These are phyloP conservation scores for Drosophila aldrichi DNA, from an alignment of 2,888 invertebrate species.

Conservation along the genomic window DNA sequence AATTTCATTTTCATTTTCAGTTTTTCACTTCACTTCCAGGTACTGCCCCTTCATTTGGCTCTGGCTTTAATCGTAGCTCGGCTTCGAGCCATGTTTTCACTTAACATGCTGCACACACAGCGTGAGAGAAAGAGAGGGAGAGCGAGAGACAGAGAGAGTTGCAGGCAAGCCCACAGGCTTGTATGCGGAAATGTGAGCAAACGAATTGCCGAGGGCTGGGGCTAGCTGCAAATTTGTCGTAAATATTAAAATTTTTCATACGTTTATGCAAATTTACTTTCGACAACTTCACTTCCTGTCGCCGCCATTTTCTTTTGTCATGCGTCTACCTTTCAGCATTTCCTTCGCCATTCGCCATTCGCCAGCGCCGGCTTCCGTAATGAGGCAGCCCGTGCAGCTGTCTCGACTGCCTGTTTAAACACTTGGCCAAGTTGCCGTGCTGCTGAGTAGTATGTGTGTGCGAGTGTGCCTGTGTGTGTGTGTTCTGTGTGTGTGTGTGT, in stretches of 20 bases:
- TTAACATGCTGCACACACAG: slow-evolving; percentile 1
- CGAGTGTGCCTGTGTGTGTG: not conserved
- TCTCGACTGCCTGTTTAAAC: slow-evolving; percentile 53
- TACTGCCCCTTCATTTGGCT: slow-evolving; percentile 4
- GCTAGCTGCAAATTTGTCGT: slow-evolving; percentile 72
- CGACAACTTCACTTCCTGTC: slow-evolving; percentile 74
- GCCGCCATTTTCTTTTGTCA: slow-evolving; percentile 26
- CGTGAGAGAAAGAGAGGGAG: not conserved
- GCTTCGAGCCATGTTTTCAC: slow-evolving; percentile 23
- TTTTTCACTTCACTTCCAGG: slow-evolving; percentile 16
- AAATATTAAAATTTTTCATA: slow-evolving; percentile 80
- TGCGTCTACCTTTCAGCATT: slow-evolving; percentile 27
- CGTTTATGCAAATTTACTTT: slow-evolving; percentile 79
- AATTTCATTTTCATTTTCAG: slow-evolving; percentile 10
- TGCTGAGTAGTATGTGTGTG: not conserved
- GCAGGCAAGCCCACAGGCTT: slow-evolving; percentile 1
- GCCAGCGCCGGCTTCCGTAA: slow-evolving; percentile 56
- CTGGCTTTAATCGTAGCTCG: slow-evolving; percentile 27
- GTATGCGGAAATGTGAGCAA: slow-evolving; percentile 7
- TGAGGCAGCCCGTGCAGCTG: slow-evolving; percentile 52
- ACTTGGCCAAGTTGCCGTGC: slow-evolving; percentile 40
- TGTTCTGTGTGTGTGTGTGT: slow-evolving; percentile 12
- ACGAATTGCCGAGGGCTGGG: slow-evolving; percentile 6
- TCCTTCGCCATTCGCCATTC: not conserved
- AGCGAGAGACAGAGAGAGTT: not conserved